Evolutionary conservation across 2,113 vertebrate genomes (phyloP).

Genomic region (Sclerurus mexicanus): DNA sequence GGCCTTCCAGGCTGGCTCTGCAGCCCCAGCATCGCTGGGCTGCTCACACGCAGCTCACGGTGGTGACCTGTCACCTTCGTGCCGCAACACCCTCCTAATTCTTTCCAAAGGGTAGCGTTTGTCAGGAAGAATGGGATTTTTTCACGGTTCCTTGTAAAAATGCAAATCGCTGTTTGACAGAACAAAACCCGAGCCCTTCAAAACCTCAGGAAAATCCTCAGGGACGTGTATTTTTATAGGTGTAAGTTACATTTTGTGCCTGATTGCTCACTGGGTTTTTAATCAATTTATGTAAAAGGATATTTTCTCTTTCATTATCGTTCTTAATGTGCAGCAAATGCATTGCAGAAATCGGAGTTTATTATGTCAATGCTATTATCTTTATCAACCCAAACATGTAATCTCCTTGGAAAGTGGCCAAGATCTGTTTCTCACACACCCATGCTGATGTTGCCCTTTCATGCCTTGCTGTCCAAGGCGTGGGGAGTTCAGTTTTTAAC

Average conservation of each 20-base stretch:
- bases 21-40: fast-evolving
- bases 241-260: background rate
- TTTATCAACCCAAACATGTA: background rate
- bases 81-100: background rate
- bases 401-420: background rate
- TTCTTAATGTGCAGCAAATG: background rate
- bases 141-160: background rate
- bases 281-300: background rate
- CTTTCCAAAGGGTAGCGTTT: background rate
- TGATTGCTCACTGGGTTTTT: background rate
- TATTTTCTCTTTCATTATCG: background rate
- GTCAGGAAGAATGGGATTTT: fast-evolving
- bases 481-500: background rate
- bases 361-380: background rate
- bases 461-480: background rate
- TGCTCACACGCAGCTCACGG: background rate
- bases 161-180: background rate
- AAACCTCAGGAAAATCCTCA: background rate
- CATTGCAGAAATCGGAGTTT: background rate
- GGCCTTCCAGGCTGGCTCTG: background rate
- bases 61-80: background rate
- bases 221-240: background rate
- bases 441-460: background rate
- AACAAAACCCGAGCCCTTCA: background rate
- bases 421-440: background rate